Evolutionary conservation across 2,888 invertebrate genomes (phyloP).

Genomic region (Phyllotreta striolata): DNA sequence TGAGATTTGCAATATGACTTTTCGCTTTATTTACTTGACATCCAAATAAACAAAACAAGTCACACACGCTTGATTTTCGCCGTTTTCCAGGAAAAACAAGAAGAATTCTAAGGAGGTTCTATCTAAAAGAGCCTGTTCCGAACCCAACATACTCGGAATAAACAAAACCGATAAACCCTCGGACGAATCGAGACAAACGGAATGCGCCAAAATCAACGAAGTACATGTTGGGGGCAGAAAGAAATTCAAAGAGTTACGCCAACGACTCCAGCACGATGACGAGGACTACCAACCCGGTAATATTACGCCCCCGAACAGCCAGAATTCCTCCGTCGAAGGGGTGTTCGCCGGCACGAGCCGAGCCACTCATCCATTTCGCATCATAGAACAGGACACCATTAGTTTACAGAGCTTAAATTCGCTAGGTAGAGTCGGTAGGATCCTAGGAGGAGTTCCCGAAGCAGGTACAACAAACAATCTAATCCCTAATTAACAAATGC

Average conservation of each 20-base stretch:
- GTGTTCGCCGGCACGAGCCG: constrained; percentile 72
- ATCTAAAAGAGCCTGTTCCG: constrained; percentile 54
- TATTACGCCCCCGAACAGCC: constrained; percentile 76
- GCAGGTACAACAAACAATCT: constrained; percentile 29
- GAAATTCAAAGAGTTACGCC: constrained; percentile 83
- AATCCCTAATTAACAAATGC: neutral
- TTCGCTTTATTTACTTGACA: constrained; percentile 40
- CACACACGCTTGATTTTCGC: constrained; percentile 32
- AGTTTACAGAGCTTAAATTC: constrained; percentile 91
- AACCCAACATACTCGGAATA: constrained; percentile 53
- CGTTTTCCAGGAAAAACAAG: constrained; percentile 54
- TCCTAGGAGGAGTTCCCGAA: constrained; percentile 69
- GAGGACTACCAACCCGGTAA: constrained; percentile 66
- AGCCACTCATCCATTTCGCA: constrained; percentile 79
- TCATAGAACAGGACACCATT: constrained; percentile 87
- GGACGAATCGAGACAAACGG: constrained; percentile 28
- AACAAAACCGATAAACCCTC: constrained; percentile 32
- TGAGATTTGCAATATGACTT: constrained; percentile 1
- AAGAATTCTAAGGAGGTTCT: constrained; percentile 54
- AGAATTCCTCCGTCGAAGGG: constrained; percentile 81
- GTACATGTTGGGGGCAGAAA: constrained; percentile 66
- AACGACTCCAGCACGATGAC: constrained; percentile 87
- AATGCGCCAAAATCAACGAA: constrained; percentile 43
- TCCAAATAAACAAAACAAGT: constrained; percentile 40
- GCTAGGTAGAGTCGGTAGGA: constrained; percentile 81